These are phyloP conservation scores for Echiichthys vipera DNA, from an alignment of 2,797 vertebrate genomes.

Conservation along the genomic window DNA sequence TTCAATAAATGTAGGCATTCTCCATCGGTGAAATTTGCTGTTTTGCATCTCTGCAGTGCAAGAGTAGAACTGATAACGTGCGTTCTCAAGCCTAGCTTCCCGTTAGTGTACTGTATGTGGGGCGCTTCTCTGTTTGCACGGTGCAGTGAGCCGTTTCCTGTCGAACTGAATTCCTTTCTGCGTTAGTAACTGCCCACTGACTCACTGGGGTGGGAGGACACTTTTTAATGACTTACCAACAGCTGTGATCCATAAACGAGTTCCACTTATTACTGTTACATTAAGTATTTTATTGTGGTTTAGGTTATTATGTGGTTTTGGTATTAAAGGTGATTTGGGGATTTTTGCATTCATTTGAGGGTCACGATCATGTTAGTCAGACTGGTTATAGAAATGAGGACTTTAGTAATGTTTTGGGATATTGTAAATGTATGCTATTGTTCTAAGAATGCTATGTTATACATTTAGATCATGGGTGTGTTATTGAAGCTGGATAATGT, in stretches of 20 bases:
- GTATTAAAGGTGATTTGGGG: neutral
- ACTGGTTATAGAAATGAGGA: neutral
- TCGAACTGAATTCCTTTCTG: constrained; percentile 61
- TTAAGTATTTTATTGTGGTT: neutral
- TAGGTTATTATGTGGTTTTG: neutral
- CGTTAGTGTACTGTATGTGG: constrained; percentile 10
- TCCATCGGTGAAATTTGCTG: constrained; percentile 29
- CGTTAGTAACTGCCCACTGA: constrained; percentile 59
- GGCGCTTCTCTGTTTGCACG: constrained; percentile 27
- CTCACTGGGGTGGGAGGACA: constrained; percentile 47
- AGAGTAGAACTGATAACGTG: constrained; percentile 17
- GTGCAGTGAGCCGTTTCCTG: constrained; percentile 71
- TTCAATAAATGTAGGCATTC: constrained; percentile 11
- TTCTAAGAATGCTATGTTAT: neutral
- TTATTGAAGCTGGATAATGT: neutral
- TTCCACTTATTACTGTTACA: neutral
- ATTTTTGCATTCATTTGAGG: neutral
- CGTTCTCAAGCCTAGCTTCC: constrained; percentile 45
- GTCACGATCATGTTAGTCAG: neutral
- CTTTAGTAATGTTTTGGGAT: neutral
- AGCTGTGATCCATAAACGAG: constrained; percentile 6
- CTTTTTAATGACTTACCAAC: constrained; percentile 1
- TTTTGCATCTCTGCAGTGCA: constrained; percentile 52
- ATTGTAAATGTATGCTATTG: neutral
- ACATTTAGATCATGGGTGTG: neutral